These are phyloP conservation scores for Sinocyclocheilus anophthalmus DNA, from an alignment of 2,113 vertebrate species.

Conservation along the genomic window DNA sequence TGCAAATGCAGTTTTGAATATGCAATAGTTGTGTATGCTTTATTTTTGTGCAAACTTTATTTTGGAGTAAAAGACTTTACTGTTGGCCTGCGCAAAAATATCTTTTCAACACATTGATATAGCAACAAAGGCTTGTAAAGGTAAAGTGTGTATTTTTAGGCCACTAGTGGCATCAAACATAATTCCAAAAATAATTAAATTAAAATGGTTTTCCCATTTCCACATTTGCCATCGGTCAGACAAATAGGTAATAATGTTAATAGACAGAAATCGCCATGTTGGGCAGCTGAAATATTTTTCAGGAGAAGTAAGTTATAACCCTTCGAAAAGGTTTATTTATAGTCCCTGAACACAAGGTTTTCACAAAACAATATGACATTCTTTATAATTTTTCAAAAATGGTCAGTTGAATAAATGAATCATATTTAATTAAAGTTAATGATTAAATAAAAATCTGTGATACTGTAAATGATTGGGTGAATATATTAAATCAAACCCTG, in stretches of 20 bases:
- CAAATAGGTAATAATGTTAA: background rate
- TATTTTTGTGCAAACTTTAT: background rate
- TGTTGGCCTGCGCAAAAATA: background rate
- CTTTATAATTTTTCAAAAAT: background rate
- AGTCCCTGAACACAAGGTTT: too few relatives aligned
- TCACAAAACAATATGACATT: background rate
- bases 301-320: too few relatives aligned
- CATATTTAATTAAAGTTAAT: background rate
- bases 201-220: background rate
- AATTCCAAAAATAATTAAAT: background rate
- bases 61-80: background rate
- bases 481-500: too few relatives aligned
- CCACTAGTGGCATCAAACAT: too few relatives aligned
- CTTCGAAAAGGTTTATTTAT: too few relatives aligned
- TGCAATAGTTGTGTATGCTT: too few relatives aligned
- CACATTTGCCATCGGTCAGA: background rate
- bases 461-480: too few relatives aligned
- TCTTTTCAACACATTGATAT: background rate
- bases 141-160: background rate
- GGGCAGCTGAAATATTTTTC: background rate
- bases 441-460: too few relatives aligned
- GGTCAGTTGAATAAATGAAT: background rate
- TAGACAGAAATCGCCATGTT: too few relatives aligned
- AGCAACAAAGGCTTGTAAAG: background rate
- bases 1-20: background rate